Evolutionary conservation across 2,113 vertebrate genomes (phyloP).

Genomic region (Syrrhaptes paradoxus): DNA sequence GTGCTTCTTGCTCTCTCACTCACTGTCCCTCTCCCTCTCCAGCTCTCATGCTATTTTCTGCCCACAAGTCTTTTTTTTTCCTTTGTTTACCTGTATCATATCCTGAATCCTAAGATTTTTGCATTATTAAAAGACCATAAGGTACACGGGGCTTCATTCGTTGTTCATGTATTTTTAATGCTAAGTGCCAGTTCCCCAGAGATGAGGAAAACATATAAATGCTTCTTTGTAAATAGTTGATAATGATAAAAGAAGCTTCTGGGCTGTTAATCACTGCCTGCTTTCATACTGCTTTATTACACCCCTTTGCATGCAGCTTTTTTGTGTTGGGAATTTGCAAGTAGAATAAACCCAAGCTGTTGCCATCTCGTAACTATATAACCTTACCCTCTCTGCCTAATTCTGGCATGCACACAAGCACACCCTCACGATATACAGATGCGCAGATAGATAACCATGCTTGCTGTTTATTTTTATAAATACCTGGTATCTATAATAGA

Average conservation of each 20-base stretch:
- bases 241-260: slow-evolving; percentile 67
- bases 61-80: slow-evolving; percentile 3
- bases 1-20: slow-evolving; percentile 60
- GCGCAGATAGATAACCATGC: not conserved
- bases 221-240: slow-evolving; percentile 71
- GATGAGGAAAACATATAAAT: slow-evolving; percentile 69
- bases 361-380: not conserved
- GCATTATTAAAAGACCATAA: slow-evolving; percentile 71
- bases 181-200: slow-evolving; percentile 68
- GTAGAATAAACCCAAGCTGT: slow-evolving; percentile 21
- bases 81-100: slow-evolving; percentile 69
- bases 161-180: slow-evolving; percentile 77
- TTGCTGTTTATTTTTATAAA: not conserved
- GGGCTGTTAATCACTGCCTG: slow-evolving; percentile 65
- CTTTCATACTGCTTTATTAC: slow-evolving; percentile 61
- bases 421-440: not conserved
- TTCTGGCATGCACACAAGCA: not conserved
- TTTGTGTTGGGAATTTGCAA: slow-evolving; percentile 16
- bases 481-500: not conserved
- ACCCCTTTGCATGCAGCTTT: not conserved
- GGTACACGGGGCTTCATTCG: slow-evolving; percentile 60
- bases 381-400: not conserved
- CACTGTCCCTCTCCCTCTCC: not conserved
- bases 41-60: not conserved
- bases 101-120: slow-evolving; percentile 66